Base-by-base conservation (phyloP, 1,140 invertebrate genomes). In the Drosophila funebris region DNA sequence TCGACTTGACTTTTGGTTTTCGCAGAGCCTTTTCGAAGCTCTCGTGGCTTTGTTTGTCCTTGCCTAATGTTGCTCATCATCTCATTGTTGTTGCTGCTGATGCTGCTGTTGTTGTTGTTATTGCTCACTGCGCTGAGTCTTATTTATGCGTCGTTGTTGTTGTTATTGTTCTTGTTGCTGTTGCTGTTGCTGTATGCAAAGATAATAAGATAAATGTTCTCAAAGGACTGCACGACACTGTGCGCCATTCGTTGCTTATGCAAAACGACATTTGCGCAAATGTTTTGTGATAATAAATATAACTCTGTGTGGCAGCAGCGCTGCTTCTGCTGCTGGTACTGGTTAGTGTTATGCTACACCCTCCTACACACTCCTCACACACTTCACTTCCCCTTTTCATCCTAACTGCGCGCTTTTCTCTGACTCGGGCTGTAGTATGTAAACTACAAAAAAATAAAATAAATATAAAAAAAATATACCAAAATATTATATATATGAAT, bases 191-290 rank as follows among this genome's bases (percentile, higher is more conserved):
- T 84, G 70, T 85, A 84, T 84, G 83, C 83, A 87, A 87, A 87
- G 82, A 87, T 87, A 87, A 87, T 87, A 87, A 87, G 82, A 87
- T 87, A 87, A 87, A 87, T 87, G 82, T 87, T 87, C 82, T 87
- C 82, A 67, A 87, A 87, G 82, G 82, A 87, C 82, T 82, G 82
- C 78, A 85, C 82, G 81, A 85, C 81, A 85, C 56, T 73, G 62
- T 60, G 37, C 54, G 39, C 64, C 64, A 56, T 76, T 52, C 83
- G 82, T 85, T 85, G 75, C 82, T 87, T 87, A 76, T 88, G 82
- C 83, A 85, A 66, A 80, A 85, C 74, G 82, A 87, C 82, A 88
- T 87, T 87, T 87, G 82, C 83, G 87, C 82, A 87, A 87, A 88
- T 87, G 83, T 87, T 87, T 82, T 88, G 82, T 82, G 82, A 87